phyloP scores from a whole-genome alignment of 2,113 vertebrate species.

The Ranitomeya imitator region DNA sequence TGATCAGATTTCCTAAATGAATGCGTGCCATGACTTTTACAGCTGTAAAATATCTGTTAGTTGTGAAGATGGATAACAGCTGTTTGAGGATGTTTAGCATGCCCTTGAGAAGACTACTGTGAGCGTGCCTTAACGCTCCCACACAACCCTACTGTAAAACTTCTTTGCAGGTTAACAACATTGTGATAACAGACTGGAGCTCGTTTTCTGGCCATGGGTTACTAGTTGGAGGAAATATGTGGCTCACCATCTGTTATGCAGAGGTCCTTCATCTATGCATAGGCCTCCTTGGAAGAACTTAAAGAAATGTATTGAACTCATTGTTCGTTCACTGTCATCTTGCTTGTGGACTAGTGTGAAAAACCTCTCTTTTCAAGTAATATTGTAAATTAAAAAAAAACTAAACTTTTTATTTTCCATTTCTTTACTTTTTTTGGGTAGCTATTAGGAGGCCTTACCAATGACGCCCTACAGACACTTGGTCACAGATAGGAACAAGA shows the following conservation, averaged over 20 bases:
- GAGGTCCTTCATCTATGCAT: slow-evolving; percentile 10
- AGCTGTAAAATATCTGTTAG: slow-evolving; percentile 43
- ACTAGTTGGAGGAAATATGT: slow-evolving; percentile 21
- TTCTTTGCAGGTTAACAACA: slow-evolving; percentile 44
- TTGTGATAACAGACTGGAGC: slow-evolving; percentile 41
- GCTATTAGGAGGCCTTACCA: not conserved
- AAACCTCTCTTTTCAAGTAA: not conserved
- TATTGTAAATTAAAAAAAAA: too few species aligned
- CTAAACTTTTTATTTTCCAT: too few species aligned
- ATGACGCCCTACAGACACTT: not conserved
- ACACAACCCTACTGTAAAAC: slow-evolving; percentile 41
- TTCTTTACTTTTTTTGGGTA: not conserved
- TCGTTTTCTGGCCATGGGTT: slow-evolving; percentile 18
- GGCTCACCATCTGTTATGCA: slow-evolving; percentile 25
- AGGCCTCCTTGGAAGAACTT: not conserved
- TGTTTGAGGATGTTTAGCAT: slow-evolving; percentile 46
- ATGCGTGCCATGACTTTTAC: slow-evolving; percentile 39
- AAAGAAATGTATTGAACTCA: not conserved
- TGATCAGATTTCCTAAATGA: not conserved
- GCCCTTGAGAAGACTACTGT: slow-evolving; percentile 34
- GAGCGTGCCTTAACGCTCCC: slow-evolving; percentile 29
- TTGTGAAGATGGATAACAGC: slow-evolving; percentile 39
- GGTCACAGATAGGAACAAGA: not conserved
- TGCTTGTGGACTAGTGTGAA: not conserved
- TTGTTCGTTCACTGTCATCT: not conserved